Evolutionary conservation across 2,888 invertebrate genomes (phyloP).

Genomic region (Lasioglossum leucozonium): DNA sequence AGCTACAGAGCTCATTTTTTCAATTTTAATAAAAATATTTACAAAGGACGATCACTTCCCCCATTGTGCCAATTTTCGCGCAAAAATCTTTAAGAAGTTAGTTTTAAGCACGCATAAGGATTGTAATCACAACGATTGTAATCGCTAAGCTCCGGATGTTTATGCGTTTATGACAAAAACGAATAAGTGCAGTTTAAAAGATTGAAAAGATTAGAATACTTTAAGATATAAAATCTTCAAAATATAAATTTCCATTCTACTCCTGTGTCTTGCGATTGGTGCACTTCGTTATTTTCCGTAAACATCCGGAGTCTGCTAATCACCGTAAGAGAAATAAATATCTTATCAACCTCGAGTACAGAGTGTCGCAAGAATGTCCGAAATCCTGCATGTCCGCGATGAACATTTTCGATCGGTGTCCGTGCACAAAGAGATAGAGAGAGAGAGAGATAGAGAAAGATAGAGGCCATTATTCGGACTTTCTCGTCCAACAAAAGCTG

Average conservation of each 20-base stretch:
- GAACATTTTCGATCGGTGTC: conserved; percentile 13
- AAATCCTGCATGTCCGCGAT: neutral
- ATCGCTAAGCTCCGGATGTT: too few species aligned
- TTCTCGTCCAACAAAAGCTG: conserved; percentile 41
- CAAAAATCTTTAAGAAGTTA: neutral
- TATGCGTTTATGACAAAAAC: too few species aligned
- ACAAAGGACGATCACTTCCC: too few species aligned
- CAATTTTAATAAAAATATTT: neutral
- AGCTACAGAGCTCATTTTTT: neutral
- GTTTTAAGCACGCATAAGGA: neutral
- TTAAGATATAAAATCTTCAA: too few species aligned
- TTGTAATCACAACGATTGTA: neutral
- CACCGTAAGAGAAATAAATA: neutral
- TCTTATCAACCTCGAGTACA: neutral
- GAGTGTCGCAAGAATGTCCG: neutral
- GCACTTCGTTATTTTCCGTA: too few species aligned
- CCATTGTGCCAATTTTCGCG: neutral
- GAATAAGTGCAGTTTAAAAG: too few species aligned
- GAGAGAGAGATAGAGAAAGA: conserved; percentile 32
- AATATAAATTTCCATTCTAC: too few species aligned
- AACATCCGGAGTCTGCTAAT: too few species aligned
- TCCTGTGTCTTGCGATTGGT: too few species aligned
- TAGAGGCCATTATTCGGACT: conserved; percentile 54
- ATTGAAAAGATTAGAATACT: too few species aligned
- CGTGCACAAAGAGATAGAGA: conserved; percentile 32